phyloP scores from a whole-genome alignment of 2,113 vertebrate species.

The Carollia perspicillata region DNA sequence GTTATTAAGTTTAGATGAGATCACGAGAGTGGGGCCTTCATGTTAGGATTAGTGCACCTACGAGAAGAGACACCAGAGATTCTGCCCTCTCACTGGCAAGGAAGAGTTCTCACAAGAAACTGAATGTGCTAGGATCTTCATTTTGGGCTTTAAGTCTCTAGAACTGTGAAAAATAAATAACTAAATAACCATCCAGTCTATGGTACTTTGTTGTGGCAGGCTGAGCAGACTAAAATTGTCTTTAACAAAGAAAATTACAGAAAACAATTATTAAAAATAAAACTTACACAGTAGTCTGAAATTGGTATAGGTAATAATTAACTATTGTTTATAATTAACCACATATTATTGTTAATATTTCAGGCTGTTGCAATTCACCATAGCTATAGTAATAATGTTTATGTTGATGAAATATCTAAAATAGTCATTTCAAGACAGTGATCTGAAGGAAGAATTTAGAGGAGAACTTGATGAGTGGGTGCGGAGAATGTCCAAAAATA shows the following conservation, averaged over 20 bases:
- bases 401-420: not conserved
- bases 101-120: not conserved
- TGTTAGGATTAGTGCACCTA: not conserved
- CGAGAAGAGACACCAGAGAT: not conserved
- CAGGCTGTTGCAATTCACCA: not conserved
- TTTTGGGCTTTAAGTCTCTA: not conserved
- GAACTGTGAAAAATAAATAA: not conserved
- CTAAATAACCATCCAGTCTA: not conserved
- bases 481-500: not conserved
- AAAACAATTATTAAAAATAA: not conserved
- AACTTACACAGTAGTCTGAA: not conserved
- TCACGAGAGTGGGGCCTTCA: not conserved
- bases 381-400: not conserved
- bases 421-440: conserved; percentile 6
- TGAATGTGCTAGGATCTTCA: not conserved
- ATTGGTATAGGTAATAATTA: not conserved
- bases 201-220: not conserved
- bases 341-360: not conserved
- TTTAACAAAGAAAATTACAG: conserved; percentile 38
- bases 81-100: not conserved
- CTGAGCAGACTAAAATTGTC: not conserved
- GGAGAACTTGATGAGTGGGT: not conserved
- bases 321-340: not conserved
- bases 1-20: not conserved
- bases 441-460: not conserved